Evolutionary conservation across 30 jellyfish, hydroid and myxozoan species (phyloP), one percentile per base, ranked within the genome.

Genomic region (Aurelia sp.): DNA sequence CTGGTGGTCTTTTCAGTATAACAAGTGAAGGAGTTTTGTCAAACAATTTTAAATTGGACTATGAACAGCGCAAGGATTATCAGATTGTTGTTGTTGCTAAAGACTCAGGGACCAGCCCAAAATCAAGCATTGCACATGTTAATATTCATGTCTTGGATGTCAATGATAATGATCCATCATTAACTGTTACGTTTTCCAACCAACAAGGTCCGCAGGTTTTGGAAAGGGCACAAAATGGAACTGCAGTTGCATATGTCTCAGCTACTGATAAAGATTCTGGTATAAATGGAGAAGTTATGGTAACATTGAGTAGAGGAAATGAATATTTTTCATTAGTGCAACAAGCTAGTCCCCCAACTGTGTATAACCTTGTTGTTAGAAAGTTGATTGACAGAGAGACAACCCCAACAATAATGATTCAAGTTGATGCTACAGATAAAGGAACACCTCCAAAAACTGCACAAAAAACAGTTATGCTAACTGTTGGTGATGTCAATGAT

Each of bases 401-500:
- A 19, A 78, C 91, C 4, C 97, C 96, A 17, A 86, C 73, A 60
- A 37, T 89, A 21, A 6, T 37, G 15, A 30, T 94, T 12, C 61
- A 13, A 17, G 76, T 94, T 13, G 66, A 31, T 33, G 99, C 97
- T 11, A 73, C 72, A 40, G 99, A 94, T 75, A 78, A 64, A 51
- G 97, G 97, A 20, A 13, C 17, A n/a, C 96, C 99, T 33, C 91
- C 88, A 13, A 44, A 68, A 27, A 47, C 74, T 3, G 62, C 96
- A 12, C 60, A 31, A 30, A 41, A 58, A 60, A 31, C 59, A 12
- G 53, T 76, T 58, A 21, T 68, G 17, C 30, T 94, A 11, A 94
- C 89, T 57, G 90, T 94, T 51, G 96, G 97, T 2, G 99, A 94
- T 71, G 87, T 48, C 17, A 94, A 94, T 61, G 99, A 94, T 67